Conservation (phyloP, 2,888 invertebrate genomes). For the Helobdella robusta region DNA sequence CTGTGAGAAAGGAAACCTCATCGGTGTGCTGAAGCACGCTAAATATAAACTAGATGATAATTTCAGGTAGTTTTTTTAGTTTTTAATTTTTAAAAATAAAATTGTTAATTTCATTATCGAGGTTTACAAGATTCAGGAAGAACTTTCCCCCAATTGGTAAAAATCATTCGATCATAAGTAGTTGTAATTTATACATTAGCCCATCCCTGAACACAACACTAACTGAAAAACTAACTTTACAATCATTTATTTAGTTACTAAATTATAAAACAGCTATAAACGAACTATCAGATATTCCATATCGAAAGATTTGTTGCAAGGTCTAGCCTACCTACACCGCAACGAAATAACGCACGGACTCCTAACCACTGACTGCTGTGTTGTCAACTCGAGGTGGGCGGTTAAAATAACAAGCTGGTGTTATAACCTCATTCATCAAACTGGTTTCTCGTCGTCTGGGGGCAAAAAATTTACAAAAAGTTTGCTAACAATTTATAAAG, state of each 20-base stretch:
- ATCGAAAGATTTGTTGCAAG: slow-evolving; percentile 27
- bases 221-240: too few species aligned
- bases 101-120: too few species aligned
- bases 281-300: slow-evolving; percentile 19
- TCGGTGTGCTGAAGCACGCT: slow-evolving; percentile 39
- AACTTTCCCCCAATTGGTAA: too few species aligned
- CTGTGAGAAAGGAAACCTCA: slow-evolving; percentile 40
- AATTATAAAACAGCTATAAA: too few species aligned
- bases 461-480: too few species aligned
- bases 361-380: slow-evolving; percentile 39
- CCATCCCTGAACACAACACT: too few species aligned
- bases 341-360: slow-evolving; percentile 42
- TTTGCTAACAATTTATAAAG: neutral
- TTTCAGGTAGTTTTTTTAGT: too few species aligned
- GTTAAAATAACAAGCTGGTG: slow-evolving; percentile 44
- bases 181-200: too few species aligned
- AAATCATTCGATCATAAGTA: too few species aligned
- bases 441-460: neutral
- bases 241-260: too few species aligned
- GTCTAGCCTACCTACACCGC: slow-evolving; percentile 42
- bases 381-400: slow-evolving; percentile 44
- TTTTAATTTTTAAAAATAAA: too few species aligned
- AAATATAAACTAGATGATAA: slow-evolving; percentile 39
- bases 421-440: slow-evolving; percentile 34
- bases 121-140: too few species aligned